Conservation (phyloP, 92 coral and sea anemone species). For the Anthopleura xanthogrammica region DNA sequence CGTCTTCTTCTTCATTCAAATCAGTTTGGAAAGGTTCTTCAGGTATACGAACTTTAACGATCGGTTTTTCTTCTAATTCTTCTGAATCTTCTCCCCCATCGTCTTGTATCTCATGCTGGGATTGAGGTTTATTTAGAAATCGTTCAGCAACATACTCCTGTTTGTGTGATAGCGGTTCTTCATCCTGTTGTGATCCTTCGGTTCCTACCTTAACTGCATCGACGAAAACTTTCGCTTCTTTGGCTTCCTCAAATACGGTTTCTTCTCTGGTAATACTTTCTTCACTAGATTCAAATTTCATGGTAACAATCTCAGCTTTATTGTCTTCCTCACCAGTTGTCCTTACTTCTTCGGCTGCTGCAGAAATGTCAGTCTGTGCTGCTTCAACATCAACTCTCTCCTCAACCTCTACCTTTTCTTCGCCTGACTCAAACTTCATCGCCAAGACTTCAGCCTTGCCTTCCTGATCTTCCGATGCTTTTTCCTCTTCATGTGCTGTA, state of each 20-base stretch:
- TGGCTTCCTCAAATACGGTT: not conserved
- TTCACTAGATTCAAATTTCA: slow-evolving; percentile 8
- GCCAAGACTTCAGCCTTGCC: not conserved
- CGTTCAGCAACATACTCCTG: slow-evolving; percentile 19
- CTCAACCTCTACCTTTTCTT: not conserved
- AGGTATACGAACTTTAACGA: slow-evolving; percentile 28
- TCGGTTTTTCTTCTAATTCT: slow-evolving; percentile 25
- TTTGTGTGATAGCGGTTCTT: slow-evolving; percentile 17
- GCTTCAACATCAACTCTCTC: not conserved
- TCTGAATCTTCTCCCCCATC: not conserved
- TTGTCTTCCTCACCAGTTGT: not conserved
- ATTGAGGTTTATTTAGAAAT: slow-evolving; percentile 4
- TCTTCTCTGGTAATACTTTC: not conserved
- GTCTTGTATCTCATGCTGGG: slow-evolving; percentile 16
- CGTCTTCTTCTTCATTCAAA: not conserved
- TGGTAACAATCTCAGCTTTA: not conserved
- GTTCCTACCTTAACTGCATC: not conserved
- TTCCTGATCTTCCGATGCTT: not conserved
- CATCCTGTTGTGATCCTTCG: not conserved
- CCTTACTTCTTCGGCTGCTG: not conserved
- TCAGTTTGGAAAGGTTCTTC: slow-evolving; percentile 26
- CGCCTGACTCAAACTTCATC: not conserved
- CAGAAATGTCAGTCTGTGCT: not conserved
- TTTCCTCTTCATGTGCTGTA: not conserved
- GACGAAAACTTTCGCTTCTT: not conserved